Percentiles rank a stretch among this genome's conserved stretches.
phyloP scores from a whole-genome alignment of 2,113 vertebrate species.

The Butorides virescens region DNA sequence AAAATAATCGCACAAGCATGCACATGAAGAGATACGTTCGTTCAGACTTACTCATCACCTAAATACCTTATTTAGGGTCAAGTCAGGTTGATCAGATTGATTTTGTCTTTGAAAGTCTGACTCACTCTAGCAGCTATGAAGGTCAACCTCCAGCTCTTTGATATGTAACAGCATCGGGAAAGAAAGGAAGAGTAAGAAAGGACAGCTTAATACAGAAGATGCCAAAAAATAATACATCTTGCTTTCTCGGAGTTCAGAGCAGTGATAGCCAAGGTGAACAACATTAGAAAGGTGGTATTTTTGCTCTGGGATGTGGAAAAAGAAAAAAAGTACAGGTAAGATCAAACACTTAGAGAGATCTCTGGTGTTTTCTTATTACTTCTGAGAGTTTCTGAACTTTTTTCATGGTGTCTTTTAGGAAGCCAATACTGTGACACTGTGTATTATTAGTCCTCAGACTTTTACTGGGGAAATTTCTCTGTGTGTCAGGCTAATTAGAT shows the following conservation, averaged over 20 bases:
- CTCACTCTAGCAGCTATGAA: conserved; percentile 22
- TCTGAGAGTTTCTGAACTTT: background rate
- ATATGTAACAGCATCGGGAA: background rate
- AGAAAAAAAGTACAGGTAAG: background rate
- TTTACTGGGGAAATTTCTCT: background rate
- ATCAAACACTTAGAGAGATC: background rate
- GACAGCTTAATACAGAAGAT: background rate
- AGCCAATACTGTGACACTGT: background rate
- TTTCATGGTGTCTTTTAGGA: background rate
- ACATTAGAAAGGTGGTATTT: background rate
- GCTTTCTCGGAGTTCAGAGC: background rate
- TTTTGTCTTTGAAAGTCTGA: conserved; percentile 46
- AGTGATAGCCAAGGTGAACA: background rate
- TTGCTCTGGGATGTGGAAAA: background rate
- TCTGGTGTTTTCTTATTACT: background rate
- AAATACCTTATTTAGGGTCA: conserved; percentile 35
- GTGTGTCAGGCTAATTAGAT: background rate
- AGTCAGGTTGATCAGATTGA: conserved; percentile 5
- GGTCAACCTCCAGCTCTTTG: background rate
- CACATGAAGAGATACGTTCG: conserved; percentile 43
- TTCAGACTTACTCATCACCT: conserved; percentile 48
- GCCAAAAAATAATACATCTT: background rate
- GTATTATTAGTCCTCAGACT: background rate
- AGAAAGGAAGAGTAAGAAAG: background rate
- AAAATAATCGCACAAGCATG: conserved; percentile 30